These are phyloP conservation scores for Pantala flavescens DNA, from an alignment of 1,140 invertebrate species.

Conservation along the genomic window DNA sequence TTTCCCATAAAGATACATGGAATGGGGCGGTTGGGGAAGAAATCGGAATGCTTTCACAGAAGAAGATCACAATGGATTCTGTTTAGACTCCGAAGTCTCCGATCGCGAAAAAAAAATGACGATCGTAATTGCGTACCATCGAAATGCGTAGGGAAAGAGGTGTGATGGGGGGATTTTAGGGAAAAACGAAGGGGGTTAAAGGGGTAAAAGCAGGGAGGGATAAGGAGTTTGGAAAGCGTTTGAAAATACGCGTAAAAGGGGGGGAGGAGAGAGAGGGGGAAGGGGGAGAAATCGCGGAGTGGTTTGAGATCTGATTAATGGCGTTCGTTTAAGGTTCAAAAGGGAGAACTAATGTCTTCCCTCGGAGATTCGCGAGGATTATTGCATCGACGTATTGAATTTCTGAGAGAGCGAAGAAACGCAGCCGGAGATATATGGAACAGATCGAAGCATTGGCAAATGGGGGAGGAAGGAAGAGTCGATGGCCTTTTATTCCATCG, in stretches of 20 bases:
- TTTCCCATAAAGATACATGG: slow-evolving; percentile 7
- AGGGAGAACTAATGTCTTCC: not conserved
- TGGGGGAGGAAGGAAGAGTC: slow-evolving; percentile 1
- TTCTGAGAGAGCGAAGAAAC: not conserved
- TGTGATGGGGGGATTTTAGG: slow-evolving; percentile 3
- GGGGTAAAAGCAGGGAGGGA: not conserved
- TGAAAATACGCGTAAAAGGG: not conserved
- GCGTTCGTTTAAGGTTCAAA: slow-evolving; percentile 27
- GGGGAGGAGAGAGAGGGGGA: not conserved
- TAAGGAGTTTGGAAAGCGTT: not conserved
- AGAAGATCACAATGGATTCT: not conserved
- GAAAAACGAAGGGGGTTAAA: not conserved
- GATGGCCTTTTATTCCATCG: slow-evolving; percentile 8
- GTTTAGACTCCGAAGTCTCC: not conserved
- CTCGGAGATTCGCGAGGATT: not conserved
- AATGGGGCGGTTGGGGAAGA: not conserved
- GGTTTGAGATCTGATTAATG: slow-evolving; percentile 23
- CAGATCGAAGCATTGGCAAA: slow-evolving; percentile 27
- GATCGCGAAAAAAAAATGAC: not conserved
- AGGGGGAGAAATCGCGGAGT: slow-evolving; percentile 16
- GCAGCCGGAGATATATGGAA: slow-evolving; percentile 15
- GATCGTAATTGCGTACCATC: not conserved
- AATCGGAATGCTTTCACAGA: not conserved
- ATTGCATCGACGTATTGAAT: slow-evolving; percentile 3
- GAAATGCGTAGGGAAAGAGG: not conserved